Conservation (phyloP, 1,140 invertebrate genomes). For the Penaeus japonicus region DNA sequence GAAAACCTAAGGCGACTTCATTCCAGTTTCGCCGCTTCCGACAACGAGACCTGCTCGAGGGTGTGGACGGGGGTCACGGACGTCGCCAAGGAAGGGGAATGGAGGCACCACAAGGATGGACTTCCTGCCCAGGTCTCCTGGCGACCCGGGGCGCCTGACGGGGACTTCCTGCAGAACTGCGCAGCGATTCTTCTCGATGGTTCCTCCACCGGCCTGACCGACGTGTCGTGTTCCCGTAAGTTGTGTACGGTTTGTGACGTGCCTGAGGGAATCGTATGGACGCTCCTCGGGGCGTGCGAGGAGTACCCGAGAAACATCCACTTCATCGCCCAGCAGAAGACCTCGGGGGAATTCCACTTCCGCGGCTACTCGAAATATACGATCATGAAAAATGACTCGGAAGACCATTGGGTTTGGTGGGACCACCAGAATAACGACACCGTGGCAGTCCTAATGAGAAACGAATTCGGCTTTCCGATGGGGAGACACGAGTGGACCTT, state of each 20-base stretch:
- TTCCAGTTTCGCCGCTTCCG: background rate
- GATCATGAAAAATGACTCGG: constrained; percentile 28
- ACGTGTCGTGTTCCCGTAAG: constrained; percentile 42
- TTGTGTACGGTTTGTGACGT: constrained; percentile 43
- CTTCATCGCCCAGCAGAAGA: constrained; percentile 40
- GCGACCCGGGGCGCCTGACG: too few relatives aligned
- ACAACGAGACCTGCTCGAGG: too few relatives aligned
- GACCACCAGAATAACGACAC: constrained; percentile 37
- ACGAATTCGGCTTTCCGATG: constrained; percentile 38
- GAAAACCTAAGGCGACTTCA: background rate
- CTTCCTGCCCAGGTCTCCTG: too few relatives aligned
- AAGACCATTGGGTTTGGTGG: constrained; percentile 44
- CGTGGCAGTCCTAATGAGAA: constrained; percentile 31
- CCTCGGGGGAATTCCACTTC: constrained; percentile 34
- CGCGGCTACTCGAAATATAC: constrained; percentile 49
- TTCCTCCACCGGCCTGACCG: constrained; percentile 17
- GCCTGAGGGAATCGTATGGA: constrained; percentile 44
- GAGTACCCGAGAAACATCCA: constrained; percentile 51
- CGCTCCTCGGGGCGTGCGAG: constrained; percentile 52
- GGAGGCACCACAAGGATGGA: too few relatives aligned
- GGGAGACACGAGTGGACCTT: constrained; percentile 47
- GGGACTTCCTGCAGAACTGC: constrained; percentile 49
- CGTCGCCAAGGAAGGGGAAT: too few relatives aligned
- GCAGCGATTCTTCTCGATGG: constrained; percentile 14
- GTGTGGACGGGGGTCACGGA: too few relatives aligned